Conservation (phyloP, 2,113 vertebrate genomes). For the Callithrix jacchus region DNA sequence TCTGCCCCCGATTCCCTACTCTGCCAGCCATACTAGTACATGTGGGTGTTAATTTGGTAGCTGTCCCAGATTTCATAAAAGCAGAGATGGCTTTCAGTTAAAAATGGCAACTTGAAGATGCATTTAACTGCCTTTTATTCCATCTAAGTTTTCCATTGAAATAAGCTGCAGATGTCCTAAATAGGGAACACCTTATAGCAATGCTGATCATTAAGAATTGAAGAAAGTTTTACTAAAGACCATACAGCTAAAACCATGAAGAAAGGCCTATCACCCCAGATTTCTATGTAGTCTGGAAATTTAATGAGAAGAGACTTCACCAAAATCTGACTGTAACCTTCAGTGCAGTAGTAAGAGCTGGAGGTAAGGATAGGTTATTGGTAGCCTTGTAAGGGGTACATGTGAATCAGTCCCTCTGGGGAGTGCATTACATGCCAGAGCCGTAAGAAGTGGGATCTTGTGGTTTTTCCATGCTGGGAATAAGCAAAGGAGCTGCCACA, state of each 20-base stretch:
- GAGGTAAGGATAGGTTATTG: neutral
- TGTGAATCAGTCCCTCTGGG: neutral
- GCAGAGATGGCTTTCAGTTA: slow-evolving; percentile 55
- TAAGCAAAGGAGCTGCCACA: neutral
- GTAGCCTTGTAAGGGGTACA: neutral
- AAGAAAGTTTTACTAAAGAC: neutral
- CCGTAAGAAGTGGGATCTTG: neutral
- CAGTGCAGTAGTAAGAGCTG: neutral
- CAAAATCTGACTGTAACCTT: neutral
- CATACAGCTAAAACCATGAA: neutral
- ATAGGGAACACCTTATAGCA: neutral
- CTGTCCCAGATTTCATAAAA: slow-evolving; percentile 66
- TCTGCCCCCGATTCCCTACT: slow-evolving; percentile 37
- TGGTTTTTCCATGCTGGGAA: neutral
- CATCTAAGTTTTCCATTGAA: slow-evolving; percentile 48
- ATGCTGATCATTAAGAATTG: neutral
- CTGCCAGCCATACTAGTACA: slow-evolving; percentile 65
- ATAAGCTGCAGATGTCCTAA: neutral
- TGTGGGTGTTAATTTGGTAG: slow-evolving; percentile 63
- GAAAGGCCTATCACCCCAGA: neutral
- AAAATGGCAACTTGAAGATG: slow-evolving; percentile 62
- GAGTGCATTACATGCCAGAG: neutral
- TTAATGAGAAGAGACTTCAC: neutral
- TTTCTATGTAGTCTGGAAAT: slow-evolving; percentile 31
- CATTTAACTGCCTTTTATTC: slow-evolving; percentile 50